Percentiles rank a stretch among this genome's conserved stretches.
These are phyloP conservation scores for Gymnothorax reevesii DNA, from an alignment of 2,797 vertebrate species.

Conservation along the genomic window DNA sequence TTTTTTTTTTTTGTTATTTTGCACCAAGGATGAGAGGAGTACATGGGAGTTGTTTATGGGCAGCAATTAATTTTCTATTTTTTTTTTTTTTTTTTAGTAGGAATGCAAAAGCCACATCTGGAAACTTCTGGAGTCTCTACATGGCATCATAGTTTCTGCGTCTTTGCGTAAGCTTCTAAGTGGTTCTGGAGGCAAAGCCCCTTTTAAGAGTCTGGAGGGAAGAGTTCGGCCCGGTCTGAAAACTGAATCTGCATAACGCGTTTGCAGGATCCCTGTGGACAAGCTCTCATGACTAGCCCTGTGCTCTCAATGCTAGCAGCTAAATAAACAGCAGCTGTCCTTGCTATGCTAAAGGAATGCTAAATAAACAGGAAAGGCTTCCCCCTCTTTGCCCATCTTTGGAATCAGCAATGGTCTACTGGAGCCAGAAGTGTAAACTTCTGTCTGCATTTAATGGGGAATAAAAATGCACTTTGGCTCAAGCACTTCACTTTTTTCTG, in stretches of 20 bases:
- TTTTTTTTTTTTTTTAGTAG: not conserved
- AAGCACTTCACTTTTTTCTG: not conserved
- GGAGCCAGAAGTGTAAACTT: not conserved
- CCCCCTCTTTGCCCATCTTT: constrained; percentile 24
- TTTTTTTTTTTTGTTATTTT: not conserved
- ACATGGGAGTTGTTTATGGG: constrained; percentile 42
- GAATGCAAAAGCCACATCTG: not conserved
- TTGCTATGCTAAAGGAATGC: constrained; percentile 3
- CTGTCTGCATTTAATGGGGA: not conserved
- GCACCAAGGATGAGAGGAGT: constrained; percentile 38
- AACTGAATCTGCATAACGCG: not conserved
- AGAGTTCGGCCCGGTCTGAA: not conserved
- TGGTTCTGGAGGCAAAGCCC: not conserved
- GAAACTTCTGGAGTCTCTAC: not conserved
- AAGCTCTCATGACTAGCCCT: not conserved
- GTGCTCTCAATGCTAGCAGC: not conserved
- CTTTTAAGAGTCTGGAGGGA: not conserved
- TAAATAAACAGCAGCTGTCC: constrained; percentile 17
- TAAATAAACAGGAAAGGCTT: constrained; percentile 51
- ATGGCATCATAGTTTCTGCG: no score
- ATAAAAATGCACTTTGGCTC: not conserved
- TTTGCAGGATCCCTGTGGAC: not conserved
- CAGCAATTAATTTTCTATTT: no score
- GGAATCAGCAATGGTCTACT: not conserved
- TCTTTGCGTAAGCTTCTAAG: not conserved